phyloP scores from a whole-genome alignment of 1,140 invertebrate species.

The Drosophila orena region DNA sequence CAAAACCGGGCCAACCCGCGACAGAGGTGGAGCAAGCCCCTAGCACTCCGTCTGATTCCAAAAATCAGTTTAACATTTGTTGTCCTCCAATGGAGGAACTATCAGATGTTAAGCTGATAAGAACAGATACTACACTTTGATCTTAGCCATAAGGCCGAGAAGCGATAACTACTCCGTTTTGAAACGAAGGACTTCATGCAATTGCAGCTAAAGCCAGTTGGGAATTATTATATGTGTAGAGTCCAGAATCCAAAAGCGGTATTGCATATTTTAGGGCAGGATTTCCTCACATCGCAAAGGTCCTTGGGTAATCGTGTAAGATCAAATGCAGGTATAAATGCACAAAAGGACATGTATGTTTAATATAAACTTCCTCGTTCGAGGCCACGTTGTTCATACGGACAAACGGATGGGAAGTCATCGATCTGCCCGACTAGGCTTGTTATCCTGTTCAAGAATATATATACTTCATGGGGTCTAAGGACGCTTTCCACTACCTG shows the following conservation, averaged over 20 bases:
- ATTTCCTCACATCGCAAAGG: background rate
- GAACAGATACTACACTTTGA: constrained; percentile 88
- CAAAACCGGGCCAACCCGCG: constrained; percentile 84
- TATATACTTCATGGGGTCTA: no score
- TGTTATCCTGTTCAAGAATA: no score
- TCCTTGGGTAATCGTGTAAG: background rate
- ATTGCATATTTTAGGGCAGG: background rate
- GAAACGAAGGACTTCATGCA: background rate
- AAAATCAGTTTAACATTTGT: constrained; percentile 87
- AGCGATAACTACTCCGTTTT: constrained; percentile 85
- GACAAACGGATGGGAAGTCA: no score
- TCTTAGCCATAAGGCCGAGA: constrained; percentile 86
- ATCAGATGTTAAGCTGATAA: constrained; percentile 89
- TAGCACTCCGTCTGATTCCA: constrained; percentile 36
- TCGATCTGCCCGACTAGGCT: no score
- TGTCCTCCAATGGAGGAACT: constrained; percentile 85
- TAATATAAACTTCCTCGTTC: no score
- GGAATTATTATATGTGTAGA: background rate
- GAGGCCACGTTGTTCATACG: no score
- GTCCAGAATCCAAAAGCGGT: background rate
- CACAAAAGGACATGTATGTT: no score
- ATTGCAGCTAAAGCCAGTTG: background rate
- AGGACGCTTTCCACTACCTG: no score
- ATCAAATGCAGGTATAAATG: no score
- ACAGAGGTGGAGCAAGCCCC: constrained; percentile 65